phyloP scores from a whole-genome alignment of 2,888 invertebrate species.

The Lasioglossum marginatum region DNA sequence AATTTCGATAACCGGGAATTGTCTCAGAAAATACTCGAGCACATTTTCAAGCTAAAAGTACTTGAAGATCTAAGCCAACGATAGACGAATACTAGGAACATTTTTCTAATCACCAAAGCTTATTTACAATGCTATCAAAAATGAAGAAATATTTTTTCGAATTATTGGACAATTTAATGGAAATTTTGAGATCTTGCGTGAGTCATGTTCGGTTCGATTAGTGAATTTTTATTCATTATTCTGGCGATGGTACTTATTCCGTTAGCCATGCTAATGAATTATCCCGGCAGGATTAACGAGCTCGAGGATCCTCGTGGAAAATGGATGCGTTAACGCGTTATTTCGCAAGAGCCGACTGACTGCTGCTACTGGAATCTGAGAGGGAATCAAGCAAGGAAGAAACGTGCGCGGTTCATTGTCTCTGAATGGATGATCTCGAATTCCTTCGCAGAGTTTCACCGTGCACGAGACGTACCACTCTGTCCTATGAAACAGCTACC shows the following conservation, averaged over 20 bases:
- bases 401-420: slow-evolving; percentile 4
- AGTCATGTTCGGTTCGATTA: background rate
- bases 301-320: slow-evolving; percentile 27
- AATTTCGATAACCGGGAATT: background rate
- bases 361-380: background rate
- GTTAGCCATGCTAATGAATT: background rate
- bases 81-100: background rate
- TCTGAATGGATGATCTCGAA: background rate
- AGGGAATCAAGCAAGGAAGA: background rate
- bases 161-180: background rate
- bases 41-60: background rate
- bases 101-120: background rate
- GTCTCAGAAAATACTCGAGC: background rate
- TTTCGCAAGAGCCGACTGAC: background rate
- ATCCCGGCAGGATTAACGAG: slow-evolving; percentile 19
- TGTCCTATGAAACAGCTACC: background rate
- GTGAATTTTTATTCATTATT: background rate
- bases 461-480: background rate
- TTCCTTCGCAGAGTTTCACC: background rate
- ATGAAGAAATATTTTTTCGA: background rate
- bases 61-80: background rate
- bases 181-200: no score
- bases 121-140: background rate
- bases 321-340: slow-evolving; percentile 9
- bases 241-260: background rate